Conservation (phyloP, 2,888 invertebrate species). For the Diaperis boleti region DNA sequence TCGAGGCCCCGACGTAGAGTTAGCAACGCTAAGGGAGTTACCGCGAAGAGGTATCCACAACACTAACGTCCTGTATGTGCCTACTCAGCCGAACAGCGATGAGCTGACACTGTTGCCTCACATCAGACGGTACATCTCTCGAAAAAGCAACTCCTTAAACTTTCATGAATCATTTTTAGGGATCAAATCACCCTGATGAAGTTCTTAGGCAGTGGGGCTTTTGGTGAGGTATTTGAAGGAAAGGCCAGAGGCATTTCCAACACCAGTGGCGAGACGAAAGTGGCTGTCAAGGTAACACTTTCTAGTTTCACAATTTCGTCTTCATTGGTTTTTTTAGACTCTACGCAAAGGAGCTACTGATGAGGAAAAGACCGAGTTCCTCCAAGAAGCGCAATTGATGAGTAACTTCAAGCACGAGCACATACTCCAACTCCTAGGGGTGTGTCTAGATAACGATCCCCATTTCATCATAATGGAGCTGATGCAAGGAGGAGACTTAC, state of each 20-base stretch:
- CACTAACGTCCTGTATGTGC: constrained; percentile 85
- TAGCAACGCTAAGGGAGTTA: constrained; percentile 87
- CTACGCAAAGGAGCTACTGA: constrained; percentile 91
- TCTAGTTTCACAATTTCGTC: neutral
- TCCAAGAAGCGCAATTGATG: constrained; percentile 98
- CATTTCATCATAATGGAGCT: constrained; percentile 96
- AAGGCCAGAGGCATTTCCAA: constrained; percentile 77
- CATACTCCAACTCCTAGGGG: constrained; percentile 91
- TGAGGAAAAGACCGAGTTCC: constrained; percentile 91
- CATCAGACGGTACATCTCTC: constrained; percentile 77
- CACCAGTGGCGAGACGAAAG: constrained; percentile 76
- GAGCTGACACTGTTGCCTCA: constrained; percentile 85
- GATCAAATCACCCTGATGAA: constrained; percentile 89
- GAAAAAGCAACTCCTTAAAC: no score
- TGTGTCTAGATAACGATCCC: constrained; percentile 94
- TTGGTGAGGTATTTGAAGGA: constrained; percentile 97
- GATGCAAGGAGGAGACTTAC: constrained; percentile 97
- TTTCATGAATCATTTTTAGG: no score
- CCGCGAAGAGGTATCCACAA: constrained; percentile 82
- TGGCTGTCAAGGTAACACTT: constrained; percentile 86
- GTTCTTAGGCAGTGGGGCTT: constrained; percentile 95
- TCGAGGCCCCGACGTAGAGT: constrained; percentile 79
- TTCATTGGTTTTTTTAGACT: constrained; percentile 70
- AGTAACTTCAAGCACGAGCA: constrained; percentile 97
- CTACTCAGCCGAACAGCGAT: constrained; percentile 66